Evolutionary conservation across 2,113 vertebrate genomes (phyloP).

Genomic region (Oophaga pumilio): DNA sequence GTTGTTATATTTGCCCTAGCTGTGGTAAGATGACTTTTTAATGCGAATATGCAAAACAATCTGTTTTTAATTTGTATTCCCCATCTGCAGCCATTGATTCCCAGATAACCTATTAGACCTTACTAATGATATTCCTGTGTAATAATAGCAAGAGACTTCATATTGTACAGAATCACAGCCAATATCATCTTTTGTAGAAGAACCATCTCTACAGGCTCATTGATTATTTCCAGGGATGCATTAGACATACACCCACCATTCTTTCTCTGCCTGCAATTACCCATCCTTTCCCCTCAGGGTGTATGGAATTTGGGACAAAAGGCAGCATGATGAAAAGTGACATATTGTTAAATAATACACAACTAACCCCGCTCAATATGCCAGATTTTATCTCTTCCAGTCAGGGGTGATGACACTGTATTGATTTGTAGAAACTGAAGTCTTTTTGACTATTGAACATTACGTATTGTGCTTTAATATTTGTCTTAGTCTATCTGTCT

Average conservation of each 20-base stretch:
- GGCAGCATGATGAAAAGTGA: constrained; percentile 60
- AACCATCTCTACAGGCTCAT: background rate
- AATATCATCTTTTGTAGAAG: background rate
- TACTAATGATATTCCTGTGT: too few species aligned
- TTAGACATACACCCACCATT: background rate
- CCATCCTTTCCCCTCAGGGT: constrained; percentile 60
- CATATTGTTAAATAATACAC: constrained; percentile 27
- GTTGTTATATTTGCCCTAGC: too few species aligned
- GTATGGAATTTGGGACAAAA: constrained; percentile 67
- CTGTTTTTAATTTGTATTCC: too few species aligned
- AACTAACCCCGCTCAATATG: constrained; percentile 12
- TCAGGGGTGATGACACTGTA: constrained; percentile 1
- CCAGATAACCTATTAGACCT: too few species aligned
- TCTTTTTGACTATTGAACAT: background rate
- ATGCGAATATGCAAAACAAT: too few species aligned
- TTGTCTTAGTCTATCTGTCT: background rate
- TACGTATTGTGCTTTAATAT: background rate
- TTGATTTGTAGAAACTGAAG: constrained; percentile 11
- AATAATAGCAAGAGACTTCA: too few species aligned
- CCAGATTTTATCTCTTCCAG: background rate
- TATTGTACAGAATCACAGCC: background rate
- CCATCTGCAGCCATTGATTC: too few species aligned
- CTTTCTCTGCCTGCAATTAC: constrained; percentile 60
- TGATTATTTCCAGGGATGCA: constrained; percentile 8
- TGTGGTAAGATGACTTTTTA: too few species aligned